These are phyloP conservation scores for Lithobates sylvaticus DNA, from an alignment of 2,797 vertebrate genomes.

Conservation along the genomic window DNA sequence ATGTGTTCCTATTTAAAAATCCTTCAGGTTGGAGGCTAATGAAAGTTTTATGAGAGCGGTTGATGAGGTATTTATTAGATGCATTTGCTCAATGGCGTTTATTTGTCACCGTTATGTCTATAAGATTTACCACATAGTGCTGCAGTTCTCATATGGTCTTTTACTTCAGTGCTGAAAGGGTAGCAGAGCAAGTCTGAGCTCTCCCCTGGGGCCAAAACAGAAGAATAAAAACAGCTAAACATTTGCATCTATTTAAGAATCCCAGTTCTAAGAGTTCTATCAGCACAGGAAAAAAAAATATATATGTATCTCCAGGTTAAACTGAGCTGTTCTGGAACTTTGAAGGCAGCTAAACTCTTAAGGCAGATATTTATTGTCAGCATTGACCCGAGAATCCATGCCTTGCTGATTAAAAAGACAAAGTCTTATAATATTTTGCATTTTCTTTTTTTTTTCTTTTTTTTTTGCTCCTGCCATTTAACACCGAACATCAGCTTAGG, in stretches of 20 bases:
- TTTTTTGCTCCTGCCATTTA: conserved; percentile 78
- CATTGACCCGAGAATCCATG: conserved; percentile 76
- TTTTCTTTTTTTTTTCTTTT: conserved; percentile 83
- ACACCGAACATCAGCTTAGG: conserved; percentile 95
- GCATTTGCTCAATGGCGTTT: conserved; percentile 54
- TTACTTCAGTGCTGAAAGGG: conserved; percentile 73
- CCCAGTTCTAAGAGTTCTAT: conserved; percentile 71
- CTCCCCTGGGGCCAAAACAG: conserved; percentile 72
- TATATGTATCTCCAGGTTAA: conserved; percentile 67
- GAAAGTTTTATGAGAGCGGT: conserved; percentile 57
- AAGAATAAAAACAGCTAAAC: conserved; percentile 77
- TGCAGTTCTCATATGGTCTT: conserved; percentile 67
- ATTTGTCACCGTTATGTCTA: conserved; percentile 60
- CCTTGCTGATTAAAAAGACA: conserved; percentile 71
- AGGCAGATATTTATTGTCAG: conserved; percentile 70
- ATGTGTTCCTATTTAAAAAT: conserved; percentile 40
- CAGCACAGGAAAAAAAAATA: conserved; percentile 61
- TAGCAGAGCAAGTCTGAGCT: conserved; percentile 74
- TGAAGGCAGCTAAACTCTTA: conserved; percentile 66
- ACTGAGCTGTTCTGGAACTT: conserved; percentile 65
- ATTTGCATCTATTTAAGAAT: conserved; percentile 79
- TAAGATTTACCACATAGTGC: conserved; percentile 57
- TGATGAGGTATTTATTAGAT: conserved; percentile 62
- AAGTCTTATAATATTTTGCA: conserved; percentile 87
- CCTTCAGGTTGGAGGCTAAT: conserved; percentile 55